A percentile compares a stretch with the other conserved stretches of the same genome.
Evolutionary conservation across 1,140 invertebrate species (phyloP).

Genomic region (Halyomorpha halys): DNA sequence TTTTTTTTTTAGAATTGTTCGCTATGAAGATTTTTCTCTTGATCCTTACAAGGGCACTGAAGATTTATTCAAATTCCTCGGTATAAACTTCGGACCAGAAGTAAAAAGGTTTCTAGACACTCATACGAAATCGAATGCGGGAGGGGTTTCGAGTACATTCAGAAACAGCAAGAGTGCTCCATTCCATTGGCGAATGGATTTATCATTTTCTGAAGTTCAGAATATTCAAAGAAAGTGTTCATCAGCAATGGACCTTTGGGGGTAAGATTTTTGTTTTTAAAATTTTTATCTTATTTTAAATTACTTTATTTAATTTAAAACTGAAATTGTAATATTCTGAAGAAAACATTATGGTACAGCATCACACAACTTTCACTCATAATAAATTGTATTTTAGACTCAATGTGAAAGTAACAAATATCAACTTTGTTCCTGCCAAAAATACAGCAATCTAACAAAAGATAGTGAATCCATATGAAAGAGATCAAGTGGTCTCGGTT

Average conservation of each 20-base stretch:
- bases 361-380: too few species aligned
- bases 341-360: too few species aligned
- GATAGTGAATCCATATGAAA: too few species aligned
- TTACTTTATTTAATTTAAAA: too few species aligned
- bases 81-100: slow-evolving; percentile 54
- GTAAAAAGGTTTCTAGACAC: slow-evolving; percentile 65
- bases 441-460: too few species aligned
- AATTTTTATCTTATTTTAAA: too few species aligned
- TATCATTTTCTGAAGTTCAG: slow-evolving; percentile 53
- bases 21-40: slow-evolving; percentile 76
- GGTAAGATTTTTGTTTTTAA: slow-evolving; percentile 42
- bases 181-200: slow-evolving; percentile 70
- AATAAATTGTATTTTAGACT: too few species aligned
- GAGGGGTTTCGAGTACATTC: slow-evolving; percentile 72
- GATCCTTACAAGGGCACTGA: slow-evolving; percentile 58
- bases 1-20: slow-evolving; percentile 49
- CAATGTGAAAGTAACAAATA: too few species aligned
- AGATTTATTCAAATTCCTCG: slow-evolving; percentile 65
- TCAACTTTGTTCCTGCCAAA: too few species aligned
- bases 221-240: slow-evolving; percentile 52
- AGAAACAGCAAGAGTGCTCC: slow-evolving; percentile 69
- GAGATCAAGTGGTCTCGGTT: too few species aligned
- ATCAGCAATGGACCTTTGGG: slow-evolving; percentile 68
- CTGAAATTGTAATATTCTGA: too few species aligned
- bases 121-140: slow-evolving; percentile 66